Evolutionary conservation across 2,113 vertebrate genomes (phyloP).

Genomic region (Felis catus): F.catus_Fca126_mat1.0 CM031411.1:10886501-10887000

Average conservation of each 20-base stretch:
- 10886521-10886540: conserved; percentile 2
- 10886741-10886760: conserved; percentile 31
- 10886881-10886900: neutral
- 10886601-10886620: neutral
- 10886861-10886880: neutral
- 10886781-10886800: conserved; percentile 16
- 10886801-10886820: conserved; percentile 28
- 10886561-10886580: neutral
- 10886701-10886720: neutral
- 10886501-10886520: neutral
- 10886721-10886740: neutral
- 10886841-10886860: conserved; percentile 11
- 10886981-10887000: conserved; percentile 16
- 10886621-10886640: neutral
- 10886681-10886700: neutral
- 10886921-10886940: neutral
- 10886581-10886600: neutral
- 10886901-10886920: neutral
- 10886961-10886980: neutral
- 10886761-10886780: neutral
- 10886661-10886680: neutral
- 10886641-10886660: neutral
- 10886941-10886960: conserved; percentile 18
- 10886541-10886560: neutral
- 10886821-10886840: conserved; percentile 41